Percentiles rank a stretch among this genome's conserved stretches.
These are phyloP conservation scores for Trematomus loennbergii DNA, from an alignment of 2,113 vertebrate genomes.

Conservation along the genomic window DNA sequence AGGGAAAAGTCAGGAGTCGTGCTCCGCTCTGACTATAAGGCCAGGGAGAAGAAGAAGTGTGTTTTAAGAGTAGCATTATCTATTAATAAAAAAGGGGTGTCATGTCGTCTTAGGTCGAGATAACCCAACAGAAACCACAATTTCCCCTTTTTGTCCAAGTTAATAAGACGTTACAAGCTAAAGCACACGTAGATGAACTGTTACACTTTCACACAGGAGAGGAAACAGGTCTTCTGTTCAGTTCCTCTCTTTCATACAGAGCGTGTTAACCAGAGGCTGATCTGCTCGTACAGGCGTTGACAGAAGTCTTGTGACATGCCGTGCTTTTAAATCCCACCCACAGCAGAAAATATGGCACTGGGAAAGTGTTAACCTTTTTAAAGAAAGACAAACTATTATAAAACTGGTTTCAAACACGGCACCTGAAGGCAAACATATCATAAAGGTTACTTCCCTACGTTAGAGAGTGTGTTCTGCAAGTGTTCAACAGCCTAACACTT, in stretches of 20 bases:
- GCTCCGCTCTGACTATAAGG: too few species aligned
- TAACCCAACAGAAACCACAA: background rate
- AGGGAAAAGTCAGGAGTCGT: too few species aligned
- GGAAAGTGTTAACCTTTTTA: background rate
- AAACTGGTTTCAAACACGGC: too few species aligned
- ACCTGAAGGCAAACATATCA: too few species aligned
- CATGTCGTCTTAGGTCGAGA: too few species aligned
- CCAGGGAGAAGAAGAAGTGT: too few species aligned
- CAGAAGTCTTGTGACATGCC: background rate
- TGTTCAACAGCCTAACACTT: background rate
- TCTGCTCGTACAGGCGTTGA: background rate
- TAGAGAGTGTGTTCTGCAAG: background rate
- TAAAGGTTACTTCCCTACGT: background rate
- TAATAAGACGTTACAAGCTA: background rate
- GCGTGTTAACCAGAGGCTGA: background rate
- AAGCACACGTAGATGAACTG: background rate
- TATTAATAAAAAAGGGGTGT: background rate
- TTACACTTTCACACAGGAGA: background rate
- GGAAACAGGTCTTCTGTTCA: background rate
- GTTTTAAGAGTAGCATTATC: background rate
- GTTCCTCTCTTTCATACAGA: background rate
- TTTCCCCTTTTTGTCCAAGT: background rate
- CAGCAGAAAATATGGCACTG: background rate
- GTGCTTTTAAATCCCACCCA: background rate
- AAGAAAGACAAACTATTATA: background rate